phyloP scores from a whole-genome alignment of 2,797 vertebrate species.

The Cephalopachus bancanus region DNA sequence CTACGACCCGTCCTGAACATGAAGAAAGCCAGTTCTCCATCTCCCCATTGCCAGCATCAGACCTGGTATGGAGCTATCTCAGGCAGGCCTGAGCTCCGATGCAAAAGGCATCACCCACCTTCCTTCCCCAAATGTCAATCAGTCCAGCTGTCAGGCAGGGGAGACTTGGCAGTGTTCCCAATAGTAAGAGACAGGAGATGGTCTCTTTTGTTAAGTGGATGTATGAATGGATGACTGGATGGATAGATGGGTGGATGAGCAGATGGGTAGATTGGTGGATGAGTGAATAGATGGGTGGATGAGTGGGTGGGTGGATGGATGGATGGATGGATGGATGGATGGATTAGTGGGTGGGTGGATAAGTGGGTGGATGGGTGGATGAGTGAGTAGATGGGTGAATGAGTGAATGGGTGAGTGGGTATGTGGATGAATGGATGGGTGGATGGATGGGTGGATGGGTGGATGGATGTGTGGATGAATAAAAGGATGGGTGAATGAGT shows the following conservation, averaged over 20 bases:
- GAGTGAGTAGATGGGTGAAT: fast-evolving
- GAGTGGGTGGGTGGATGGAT: fast-evolving
- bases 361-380: fast-evolving
- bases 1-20: not conserved
- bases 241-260: not conserved
- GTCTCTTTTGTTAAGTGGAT: not conserved
- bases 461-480: fast-evolving
- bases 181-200: not conserved
- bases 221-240: not conserved
- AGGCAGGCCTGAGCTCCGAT: not conserved
- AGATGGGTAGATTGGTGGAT: not conserved
- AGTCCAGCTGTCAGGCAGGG: not conserved
- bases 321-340: not conserved
- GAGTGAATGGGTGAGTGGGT: not conserved
- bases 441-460: fast-evolving
- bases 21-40: not conserved
- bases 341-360: fast-evolving
- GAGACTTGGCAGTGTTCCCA: not conserved
- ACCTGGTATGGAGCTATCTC: not conserved
- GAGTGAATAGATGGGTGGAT: fast-evolving
- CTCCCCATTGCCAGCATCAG: fast-evolving
- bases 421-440: fast-evolving
- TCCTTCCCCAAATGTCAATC: not conserved
- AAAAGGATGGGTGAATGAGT: fast-evolving
- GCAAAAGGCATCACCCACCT: not conserved